These are phyloP conservation scores for Oryzias curvinotus DNA, from an alignment of 2,113 vertebrate species.

Conservation along the genomic window DNA sequence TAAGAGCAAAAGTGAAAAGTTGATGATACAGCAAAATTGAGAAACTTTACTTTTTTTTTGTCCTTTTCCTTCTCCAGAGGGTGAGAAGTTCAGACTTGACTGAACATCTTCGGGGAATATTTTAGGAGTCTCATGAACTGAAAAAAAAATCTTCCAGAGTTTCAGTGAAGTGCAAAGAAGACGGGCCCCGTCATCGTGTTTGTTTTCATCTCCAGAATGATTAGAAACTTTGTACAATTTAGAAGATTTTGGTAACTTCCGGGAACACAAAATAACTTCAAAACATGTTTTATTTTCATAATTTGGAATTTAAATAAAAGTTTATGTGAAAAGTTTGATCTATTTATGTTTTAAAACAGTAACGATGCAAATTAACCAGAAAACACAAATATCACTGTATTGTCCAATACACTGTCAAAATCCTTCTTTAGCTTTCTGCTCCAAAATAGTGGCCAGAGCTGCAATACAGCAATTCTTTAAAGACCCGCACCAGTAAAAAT, in stretches of 20 bases:
- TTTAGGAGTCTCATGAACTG: conserved; percentile 32
- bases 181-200: neutral
- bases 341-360: no score
- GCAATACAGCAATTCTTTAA: no score
- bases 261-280: neutral
- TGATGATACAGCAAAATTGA: neutral
- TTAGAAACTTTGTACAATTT: neutral
- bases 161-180: conserved; percentile 14
- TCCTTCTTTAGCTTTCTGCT: no score
- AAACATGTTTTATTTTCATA: no score
- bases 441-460: no score
- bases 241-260: neutral
- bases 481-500: no score
- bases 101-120: conserved; percentile 31
- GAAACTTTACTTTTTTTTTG: conserved; percentile 6
- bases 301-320: no score
- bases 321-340: no score
- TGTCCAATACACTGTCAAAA: no score
- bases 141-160: conserved; percentile 22
- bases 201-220: conserved; percentile 1
- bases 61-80: neutral
- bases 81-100: conserved; percentile 10
- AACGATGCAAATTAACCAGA: no score
- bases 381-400: no score
- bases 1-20: neutral